These are phyloP conservation scores for Ruditapes philippinarum DNA, from an alignment of 1,140 invertebrate genomes.

Conservation along the genomic window DNA sequence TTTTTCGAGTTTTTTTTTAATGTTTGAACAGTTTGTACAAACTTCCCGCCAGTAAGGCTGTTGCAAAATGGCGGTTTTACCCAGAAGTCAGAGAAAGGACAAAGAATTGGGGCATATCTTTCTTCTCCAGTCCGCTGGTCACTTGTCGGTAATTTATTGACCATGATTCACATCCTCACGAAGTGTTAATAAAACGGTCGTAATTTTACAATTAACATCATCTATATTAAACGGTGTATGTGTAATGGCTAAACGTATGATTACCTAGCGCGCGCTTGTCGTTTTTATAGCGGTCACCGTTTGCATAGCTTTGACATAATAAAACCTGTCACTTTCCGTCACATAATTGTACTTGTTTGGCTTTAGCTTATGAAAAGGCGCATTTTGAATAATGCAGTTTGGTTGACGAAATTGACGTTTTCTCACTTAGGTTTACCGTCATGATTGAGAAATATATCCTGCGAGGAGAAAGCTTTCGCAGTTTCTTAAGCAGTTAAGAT, in stretches of 20 bases:
- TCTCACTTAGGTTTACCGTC: no score
- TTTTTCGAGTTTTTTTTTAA: no score
- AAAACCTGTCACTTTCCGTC: background rate
- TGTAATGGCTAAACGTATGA: background rate
- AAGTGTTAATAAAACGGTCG: background rate
- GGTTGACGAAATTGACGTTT: no score
- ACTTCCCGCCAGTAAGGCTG: no score
- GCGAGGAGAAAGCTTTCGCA: no score
- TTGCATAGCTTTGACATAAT: background rate
- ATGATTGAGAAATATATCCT: no score
- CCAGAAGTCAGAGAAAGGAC: no score
- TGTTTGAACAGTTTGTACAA: no score
- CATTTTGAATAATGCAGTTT: no score
- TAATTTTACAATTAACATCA: constrained; percentile 26
- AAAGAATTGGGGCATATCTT: background rate
- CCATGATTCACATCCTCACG: background rate
- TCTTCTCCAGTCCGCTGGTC: background rate
- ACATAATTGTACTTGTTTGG: background rate
- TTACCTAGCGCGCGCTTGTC: background rate
- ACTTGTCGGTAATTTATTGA: background rate
- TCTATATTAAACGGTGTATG: background rate
- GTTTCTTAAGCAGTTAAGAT: no score
- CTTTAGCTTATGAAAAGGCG: background rate
- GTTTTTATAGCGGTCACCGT: background rate
- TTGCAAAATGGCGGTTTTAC: no score